Conservation (phyloP, 1,140 invertebrate genomes). For the Arctopsyche grandis region DNA sequence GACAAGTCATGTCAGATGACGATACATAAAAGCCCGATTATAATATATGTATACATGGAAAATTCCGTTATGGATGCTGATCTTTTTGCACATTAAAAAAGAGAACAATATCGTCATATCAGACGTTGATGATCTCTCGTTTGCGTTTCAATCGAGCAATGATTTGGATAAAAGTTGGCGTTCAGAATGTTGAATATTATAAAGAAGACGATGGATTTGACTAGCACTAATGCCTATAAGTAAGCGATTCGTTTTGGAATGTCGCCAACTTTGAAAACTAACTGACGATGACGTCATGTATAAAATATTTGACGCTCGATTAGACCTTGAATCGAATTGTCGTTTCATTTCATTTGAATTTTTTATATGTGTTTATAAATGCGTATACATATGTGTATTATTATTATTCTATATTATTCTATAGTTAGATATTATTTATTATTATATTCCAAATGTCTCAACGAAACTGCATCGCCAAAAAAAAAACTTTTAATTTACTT, state of each 20-base stretch:
- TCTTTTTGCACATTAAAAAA: constrained; percentile 24
- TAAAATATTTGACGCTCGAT: constrained; percentile 72
- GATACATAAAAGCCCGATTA: constrained; percentile 18
- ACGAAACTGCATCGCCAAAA: no score
- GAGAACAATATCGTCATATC: constrained; percentile 45
- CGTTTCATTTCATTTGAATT: no score
- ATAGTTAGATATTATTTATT: no score
- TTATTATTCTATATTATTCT: no score
- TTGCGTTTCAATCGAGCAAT: neutral
- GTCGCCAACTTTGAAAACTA: neutral
- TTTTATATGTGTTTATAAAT: no score
- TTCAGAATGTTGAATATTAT: neutral
- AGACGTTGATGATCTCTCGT: constrained; percentile 18
- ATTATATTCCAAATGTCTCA: no score
- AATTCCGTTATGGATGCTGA: constrained; percentile 26
- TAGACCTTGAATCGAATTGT: constrained; percentile 81
- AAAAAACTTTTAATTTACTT: no score
- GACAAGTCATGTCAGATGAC: constrained; percentile 11
- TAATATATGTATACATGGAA: constrained; percentile 19
- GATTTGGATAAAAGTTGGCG: neutral
- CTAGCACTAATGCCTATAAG: neutral
- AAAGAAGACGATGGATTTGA: neutral
- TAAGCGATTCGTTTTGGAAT: neutral
- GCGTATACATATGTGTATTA: no score
- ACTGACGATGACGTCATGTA: neutral